These are phyloP conservation scores for Neodiprion lecontei DNA, from an alignment of 1,140 invertebrate genomes.

Conservation along the genomic window DNA sequence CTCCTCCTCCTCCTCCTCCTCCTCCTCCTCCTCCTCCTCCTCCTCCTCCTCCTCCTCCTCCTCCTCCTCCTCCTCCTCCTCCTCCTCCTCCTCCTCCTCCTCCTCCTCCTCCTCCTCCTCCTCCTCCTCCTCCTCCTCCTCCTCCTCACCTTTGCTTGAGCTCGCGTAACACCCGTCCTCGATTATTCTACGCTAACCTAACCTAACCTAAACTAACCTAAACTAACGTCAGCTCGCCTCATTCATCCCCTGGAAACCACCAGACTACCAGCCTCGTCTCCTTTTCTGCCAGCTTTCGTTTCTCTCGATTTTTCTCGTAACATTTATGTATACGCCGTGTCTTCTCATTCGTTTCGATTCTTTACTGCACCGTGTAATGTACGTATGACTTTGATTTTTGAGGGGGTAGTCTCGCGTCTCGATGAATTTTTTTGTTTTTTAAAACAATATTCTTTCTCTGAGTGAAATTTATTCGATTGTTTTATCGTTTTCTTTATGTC, in stretches of 20 bases:
- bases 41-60: not conserved
- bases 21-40: not conserved
- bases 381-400: too few species aligned
- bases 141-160: not conserved
- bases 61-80: not conserved
- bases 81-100: not conserved
- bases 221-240: slow-evolving; percentile 31
- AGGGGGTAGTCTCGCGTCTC: too few species aligned
- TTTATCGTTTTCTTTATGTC: too few species aligned
- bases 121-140: not conserved
- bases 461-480: too few species aligned
- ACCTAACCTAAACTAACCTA: too few species aligned
- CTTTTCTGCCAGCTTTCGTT: not conserved
- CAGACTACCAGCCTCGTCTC: not conserved
- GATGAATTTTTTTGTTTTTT: too few species aligned
- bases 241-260: slow-evolving; percentile 26
- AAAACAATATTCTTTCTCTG: too few species aligned
- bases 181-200: slow-evolving; percentile 12
- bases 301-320: not conserved
- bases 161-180: slow-evolving; percentile 5
- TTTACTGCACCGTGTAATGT: too few species aligned
- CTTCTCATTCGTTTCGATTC: too few species aligned
- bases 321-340: too few species aligned
- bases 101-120: not conserved
- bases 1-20: not conserved